phyloP scores from a whole-genome alignment of 2,113 vertebrate species.

The Hippopotamus amphibius region DNA sequence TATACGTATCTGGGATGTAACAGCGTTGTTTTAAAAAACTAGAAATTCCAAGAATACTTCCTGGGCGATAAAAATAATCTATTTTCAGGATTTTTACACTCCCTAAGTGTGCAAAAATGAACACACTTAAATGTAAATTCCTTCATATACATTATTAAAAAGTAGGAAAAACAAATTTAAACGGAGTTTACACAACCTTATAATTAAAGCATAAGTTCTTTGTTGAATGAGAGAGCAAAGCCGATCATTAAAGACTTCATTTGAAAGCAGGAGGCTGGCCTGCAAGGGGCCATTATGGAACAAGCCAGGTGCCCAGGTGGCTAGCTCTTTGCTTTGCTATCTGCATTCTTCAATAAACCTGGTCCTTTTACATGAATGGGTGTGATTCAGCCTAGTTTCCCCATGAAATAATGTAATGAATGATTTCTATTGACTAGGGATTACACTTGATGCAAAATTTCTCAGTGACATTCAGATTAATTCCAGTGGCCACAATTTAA shows the following conservation, averaged over 20 bases:
- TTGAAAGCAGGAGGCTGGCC: not conserved
- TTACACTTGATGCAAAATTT: not conserved
- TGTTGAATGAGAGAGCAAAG: not conserved
- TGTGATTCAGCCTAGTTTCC: not conserved
- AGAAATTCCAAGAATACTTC: slow-evolving; percentile 11
- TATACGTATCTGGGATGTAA: not conserved
- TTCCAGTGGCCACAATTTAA: not conserved
- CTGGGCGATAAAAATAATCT: slow-evolving; percentile 31
- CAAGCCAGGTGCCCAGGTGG: no score
- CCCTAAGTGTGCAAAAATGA: slow-evolving; percentile 26
- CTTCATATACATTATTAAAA: not conserved
- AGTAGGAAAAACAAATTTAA: not conserved
- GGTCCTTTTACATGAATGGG: not conserved
- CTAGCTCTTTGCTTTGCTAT: not conserved
- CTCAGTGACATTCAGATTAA: slow-evolving; percentile 41
- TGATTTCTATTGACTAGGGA: not conserved
- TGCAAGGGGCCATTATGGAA: not conserved
- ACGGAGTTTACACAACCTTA: not conserved
- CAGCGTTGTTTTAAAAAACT: not conserved
- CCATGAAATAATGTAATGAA: slow-evolving; percentile 45
- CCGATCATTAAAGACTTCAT: not conserved
- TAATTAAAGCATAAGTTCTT: not conserved
- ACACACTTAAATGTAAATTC: not conserved
- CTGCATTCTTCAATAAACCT: not conserved
- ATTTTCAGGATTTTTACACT: slow-evolving; percentile 17